These are phyloP conservation scores for Agrochola macilenta DNA, from an alignment of 2,888 invertebrate genomes.

Conservation along the genomic window DNA sequence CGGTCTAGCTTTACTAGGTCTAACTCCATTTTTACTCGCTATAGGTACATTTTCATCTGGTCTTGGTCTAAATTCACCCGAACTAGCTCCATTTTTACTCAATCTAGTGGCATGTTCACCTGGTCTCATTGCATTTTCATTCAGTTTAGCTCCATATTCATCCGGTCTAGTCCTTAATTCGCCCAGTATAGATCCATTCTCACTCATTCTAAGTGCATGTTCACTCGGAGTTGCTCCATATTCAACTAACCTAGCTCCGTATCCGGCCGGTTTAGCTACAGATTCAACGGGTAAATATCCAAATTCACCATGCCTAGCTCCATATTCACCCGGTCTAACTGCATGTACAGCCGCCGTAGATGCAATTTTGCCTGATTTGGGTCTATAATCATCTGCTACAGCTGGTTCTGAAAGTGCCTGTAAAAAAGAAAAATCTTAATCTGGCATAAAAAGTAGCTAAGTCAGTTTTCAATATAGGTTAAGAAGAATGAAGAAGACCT, in stretches of 20 bases:
- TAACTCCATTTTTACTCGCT: not conserved
- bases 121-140: not conserved
- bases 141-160: not conserved
- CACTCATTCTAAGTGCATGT: not conserved
- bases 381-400: not conserved
- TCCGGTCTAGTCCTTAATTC: not conserved
- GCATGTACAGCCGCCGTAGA: not conserved
- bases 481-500: not conserved
- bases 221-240: not conserved
- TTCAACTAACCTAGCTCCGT: not conserved
- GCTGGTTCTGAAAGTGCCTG: conserved; percentile 26
- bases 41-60: not conserved
- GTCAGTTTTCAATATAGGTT: not conserved
- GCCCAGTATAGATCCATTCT: not conserved
- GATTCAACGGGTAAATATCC: not conserved
- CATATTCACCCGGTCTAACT: not conserved
- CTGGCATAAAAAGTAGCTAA: too few relatives aligned
- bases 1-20: not conserved
- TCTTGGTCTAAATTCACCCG: not conserved
- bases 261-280: not conserved
- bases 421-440: conserved; percentile 2
- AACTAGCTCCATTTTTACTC: not conserved
- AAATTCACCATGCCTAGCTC: not conserved
- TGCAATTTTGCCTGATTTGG: conserved; percentile 11
- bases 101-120: not conserved